A percentile compares a stretch with the other conserved stretches of the same genome.
Evolutionary conservation across 2,797 vertebrate species (phyloP).

Genomic region (Pelochelys cantorii): DNA sequence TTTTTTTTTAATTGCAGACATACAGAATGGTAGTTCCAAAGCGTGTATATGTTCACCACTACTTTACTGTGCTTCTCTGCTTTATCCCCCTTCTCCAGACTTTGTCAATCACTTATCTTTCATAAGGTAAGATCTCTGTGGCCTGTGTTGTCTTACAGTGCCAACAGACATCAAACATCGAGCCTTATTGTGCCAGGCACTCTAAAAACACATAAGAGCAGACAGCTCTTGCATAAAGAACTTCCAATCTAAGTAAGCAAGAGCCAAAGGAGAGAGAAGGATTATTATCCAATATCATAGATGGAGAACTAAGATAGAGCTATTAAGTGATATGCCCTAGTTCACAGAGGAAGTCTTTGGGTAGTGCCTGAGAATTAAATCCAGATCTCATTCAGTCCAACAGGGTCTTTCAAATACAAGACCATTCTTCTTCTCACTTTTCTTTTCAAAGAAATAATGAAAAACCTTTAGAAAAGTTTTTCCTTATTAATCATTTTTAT

Average conservation of each 20-base stretch:
- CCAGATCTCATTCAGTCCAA: neutral
- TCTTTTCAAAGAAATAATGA: neutral
- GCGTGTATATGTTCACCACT: neutral
- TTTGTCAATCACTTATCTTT: neutral
- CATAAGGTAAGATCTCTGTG: neutral
- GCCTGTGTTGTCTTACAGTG: neutral
- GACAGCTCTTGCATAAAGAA: neutral
- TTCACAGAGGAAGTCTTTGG: neutral
- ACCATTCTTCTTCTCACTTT: neutral
- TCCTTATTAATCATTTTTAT: neutral
- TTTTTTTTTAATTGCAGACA: neutral
- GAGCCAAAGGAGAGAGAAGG: neutral
- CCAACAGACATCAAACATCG: too few relatives aligned
- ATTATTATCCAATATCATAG: neutral
- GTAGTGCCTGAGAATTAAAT: neutral
- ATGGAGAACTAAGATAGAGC: neutral
- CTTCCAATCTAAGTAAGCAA: neutral
- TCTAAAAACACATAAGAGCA: neutral
- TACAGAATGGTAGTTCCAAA: neutral
- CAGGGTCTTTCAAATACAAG: neutral
- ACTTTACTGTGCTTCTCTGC: neutral
- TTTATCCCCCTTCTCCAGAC: neutral
- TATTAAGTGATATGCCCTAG: neutral
- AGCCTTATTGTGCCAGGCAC: neutral
- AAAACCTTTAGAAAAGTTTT: neutral